These are phyloP conservation scores for Mirounga angustirostris DNA, from an alignment of 2,113 vertebrate species.

Conservation along the genomic window DNA sequence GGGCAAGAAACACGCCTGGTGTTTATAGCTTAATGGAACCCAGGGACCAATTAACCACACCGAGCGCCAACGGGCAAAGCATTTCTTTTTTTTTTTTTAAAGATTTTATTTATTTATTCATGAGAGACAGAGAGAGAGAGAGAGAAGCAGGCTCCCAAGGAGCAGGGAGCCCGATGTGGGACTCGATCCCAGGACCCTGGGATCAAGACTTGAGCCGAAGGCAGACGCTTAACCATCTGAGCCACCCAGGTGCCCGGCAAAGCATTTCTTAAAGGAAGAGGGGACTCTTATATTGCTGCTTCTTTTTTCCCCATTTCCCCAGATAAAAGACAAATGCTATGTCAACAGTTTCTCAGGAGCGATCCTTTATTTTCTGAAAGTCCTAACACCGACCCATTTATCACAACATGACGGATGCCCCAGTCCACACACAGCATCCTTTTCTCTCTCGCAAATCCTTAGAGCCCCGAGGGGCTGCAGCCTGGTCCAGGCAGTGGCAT, in stretches of 20 bases:
- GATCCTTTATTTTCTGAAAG: slow-evolving; percentile 83
- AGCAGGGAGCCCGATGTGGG: too few species aligned
- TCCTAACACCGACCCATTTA: slow-evolving; percentile 52
- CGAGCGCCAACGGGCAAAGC: slow-evolving; percentile 65
- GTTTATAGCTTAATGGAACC: slow-evolving; percentile 80
- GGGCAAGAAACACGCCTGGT: slow-evolving; percentile 76
- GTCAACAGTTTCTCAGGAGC: slow-evolving; percentile 76
- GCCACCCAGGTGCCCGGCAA: neutral
- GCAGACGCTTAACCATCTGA: too few species aligned
- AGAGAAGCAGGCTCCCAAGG: too few species aligned
- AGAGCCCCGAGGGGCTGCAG: rapidly evolving
- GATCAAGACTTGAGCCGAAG: too few species aligned
- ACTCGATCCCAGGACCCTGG: too few species aligned
- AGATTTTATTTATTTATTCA: too few species aligned
- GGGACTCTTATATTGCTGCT: slow-evolving; percentile 43
- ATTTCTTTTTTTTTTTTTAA: slow-evolving; percentile 42
- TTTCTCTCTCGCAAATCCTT: neutral
- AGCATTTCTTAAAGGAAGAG: slow-evolving; percentile 67
- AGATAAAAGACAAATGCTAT: slow-evolving; percentile 60
- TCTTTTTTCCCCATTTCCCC: slow-evolving; percentile 39
- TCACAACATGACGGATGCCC: neutral
- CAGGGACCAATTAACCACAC: slow-evolving; percentile 81
- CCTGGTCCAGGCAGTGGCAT: neutral
- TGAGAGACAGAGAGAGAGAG: too few species aligned
- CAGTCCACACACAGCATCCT: neutral